phyloP scores from a whole-genome alignment of 2,113 vertebrate species.

The Pelvicachromis taeniatus region DNA sequence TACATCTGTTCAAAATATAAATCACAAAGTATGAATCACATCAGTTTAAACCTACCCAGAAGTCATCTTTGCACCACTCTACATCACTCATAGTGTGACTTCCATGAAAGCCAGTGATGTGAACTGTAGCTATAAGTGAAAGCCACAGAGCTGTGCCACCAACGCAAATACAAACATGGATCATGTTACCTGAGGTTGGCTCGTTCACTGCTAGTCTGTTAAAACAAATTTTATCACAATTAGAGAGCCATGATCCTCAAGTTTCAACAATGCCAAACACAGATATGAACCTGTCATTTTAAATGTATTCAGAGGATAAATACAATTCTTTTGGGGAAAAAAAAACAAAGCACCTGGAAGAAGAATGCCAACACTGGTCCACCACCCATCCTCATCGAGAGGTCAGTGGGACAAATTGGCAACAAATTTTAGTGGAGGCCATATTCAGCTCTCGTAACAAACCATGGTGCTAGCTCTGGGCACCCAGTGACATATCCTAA shows the following conservation, averaged over 20 bases:
- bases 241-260: not conserved
- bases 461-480: too few relatives aligned
- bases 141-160: conserved; percentile 43
- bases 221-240: not conserved
- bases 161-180: conserved; percentile 54
- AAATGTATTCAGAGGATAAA: not conserved
- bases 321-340: not conserved
- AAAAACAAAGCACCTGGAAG: not conserved
- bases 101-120: not conserved
- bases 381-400: not conserved
- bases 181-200: conserved; percentile 1
- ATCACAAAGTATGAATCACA: conserved; percentile 14
- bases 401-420: not conserved
- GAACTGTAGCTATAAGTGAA: not conserved
- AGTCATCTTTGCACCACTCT: not conserved
- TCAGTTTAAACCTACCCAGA: not conserved
- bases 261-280: not conserved
- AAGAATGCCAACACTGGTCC: not conserved
- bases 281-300: not conserved
- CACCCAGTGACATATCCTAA: not conserved
- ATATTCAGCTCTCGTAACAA: not conserved
- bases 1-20: not conserved
- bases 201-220: not conserved
- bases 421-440: not conserved
- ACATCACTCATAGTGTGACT: not conserved